Base-by-base conservation (phyloP, 2,113 vertebrate species). In the Chaetodon trifascialis region DNA sequence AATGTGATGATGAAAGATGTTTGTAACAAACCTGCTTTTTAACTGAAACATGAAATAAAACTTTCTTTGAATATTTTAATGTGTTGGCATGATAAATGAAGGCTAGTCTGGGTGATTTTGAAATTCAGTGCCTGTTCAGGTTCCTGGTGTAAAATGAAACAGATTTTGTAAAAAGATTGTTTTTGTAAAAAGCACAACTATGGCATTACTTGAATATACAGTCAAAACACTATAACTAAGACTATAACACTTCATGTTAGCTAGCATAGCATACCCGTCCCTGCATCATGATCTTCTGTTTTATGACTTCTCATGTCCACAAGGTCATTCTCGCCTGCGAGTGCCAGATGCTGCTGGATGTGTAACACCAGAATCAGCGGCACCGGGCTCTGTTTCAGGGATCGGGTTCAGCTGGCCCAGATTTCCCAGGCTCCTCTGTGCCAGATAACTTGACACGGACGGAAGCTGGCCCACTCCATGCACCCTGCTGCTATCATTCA, bases 321-420 rank as follows among this genome's bases (percentile, higher is more conserved):
- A 74, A 84, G 73, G 80, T 88, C 80, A 54, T 81, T 82, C 64
- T 82, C 17, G 55, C 76, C 77, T 79, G 25, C 65, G 54, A 78
- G 66, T 59, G 80, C 78, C 79, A 44, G 76, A 70, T 77, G 79
- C 88, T 64, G 80, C 80, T 47, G 60, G 52, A 82, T 82, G 80
- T 82, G 81, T 78, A 89, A 78, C 83, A 72, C 73, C 80, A 80
- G 63, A 89, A 80, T 76, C 84, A 15, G 83, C 70, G 68, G 89
- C 54, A 15, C 11, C 46, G 19, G 72, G 84, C 77, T 92, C 86
- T 15, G 82, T 93, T 92, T 93, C 93, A 85, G 62, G 84, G 91
- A 93, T 94, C 91, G 6, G 82, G 83, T 95, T 94, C 70, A 77
- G 69, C 86, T 82, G 88, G 87, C 89, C 92, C 90, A 88, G 76